A percentile compares a stretch with the other conserved stretches of the same genome.
Conservation (phyloP, 2,888 invertebrate genomes). For the Nomada flava region DNA sequence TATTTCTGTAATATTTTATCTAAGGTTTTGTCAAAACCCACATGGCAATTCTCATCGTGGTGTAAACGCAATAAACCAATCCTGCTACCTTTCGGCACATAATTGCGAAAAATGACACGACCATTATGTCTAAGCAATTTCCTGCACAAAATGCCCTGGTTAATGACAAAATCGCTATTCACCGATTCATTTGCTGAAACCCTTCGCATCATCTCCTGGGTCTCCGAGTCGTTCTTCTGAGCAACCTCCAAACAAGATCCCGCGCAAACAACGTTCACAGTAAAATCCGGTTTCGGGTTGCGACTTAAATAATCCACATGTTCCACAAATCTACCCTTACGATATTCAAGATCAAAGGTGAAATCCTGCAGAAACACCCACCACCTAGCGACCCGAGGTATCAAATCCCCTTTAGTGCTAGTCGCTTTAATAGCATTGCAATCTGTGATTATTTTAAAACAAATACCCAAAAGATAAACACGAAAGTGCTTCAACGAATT, state of each 20-base stretch:
- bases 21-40: slow-evolving; percentile 9
- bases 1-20: slow-evolving; percentile 4
- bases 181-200: neutral
- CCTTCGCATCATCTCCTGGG: neutral
- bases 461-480: slow-evolving; percentile 50
- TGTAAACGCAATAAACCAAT: slow-evolving; percentile 5
- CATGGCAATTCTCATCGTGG: slow-evolving; percentile 22
- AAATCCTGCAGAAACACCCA: slow-evolving; percentile 18
- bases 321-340: neutral
- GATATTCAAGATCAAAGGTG: slow-evolving; percentile 23
- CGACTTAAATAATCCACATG: slow-evolving; percentile 26
- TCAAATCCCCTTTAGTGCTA: neutral
- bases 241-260: slow-evolving; percentile 12
- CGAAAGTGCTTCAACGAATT: slow-evolving; percentile 52
- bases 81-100: slow-evolving; percentile 4
- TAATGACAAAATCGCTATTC: neutral
- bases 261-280: neutral
- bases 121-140: neutral
- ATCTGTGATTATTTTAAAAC: neutral
- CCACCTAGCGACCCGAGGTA: neutral
- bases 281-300: slow-evolving; percentile 1
- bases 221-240: slow-evolving; percentile 4
- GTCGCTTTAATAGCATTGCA: slow-evolving; percentile 20
- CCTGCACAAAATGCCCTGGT: neutral
- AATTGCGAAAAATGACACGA: neutral